Evolutionary conservation across 2,888 invertebrate species (phyloP).

Genomic region (Ophion costatus): DNA sequence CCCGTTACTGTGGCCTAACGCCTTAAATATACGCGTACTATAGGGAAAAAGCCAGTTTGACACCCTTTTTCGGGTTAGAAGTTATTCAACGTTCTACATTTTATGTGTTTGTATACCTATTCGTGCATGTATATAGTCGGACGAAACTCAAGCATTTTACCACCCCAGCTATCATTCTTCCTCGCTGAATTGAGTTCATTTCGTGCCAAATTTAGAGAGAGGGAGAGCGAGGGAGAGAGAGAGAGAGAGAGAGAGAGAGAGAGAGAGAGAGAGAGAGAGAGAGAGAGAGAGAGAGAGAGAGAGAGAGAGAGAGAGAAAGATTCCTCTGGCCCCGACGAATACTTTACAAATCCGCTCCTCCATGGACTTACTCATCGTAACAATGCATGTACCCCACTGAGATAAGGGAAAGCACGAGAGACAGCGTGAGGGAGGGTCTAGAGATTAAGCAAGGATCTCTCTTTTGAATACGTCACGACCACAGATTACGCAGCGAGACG

Average conservation of each 20-base stretch:
- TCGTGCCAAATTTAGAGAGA: conserved; percentile 43
- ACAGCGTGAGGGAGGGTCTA: conserved; percentile 23
- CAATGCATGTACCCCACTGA: conserved; percentile 10
- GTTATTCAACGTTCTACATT: conserved; percentile 15
- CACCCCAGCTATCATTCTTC: conserved; percentile 11
- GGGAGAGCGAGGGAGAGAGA: no score
- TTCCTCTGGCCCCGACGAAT: conserved; percentile 47
- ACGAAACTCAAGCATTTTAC: conserved; percentile 5
- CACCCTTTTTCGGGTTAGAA: conserved; percentile 53
- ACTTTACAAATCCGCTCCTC: conserved; percentile 52
- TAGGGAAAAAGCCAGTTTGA: conserved; percentile 44
- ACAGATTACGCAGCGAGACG: conserved; percentile 42
- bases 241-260: conserved; percentile 17
- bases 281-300: not conserved
- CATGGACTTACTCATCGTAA: conserved; percentile 34
- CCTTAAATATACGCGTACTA: conserved; percentile 23
- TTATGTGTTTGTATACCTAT: not conserved
- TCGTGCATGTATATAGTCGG: not conserved
- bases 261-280: not conserved
- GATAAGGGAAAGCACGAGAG: conserved; percentile 28
- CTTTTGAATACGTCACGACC: conserved; percentile 61
- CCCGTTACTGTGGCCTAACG: no score
- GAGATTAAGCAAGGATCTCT: conserved; percentile 57
- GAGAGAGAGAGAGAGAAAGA: conserved; percentile 23
- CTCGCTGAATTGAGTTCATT: conserved; percentile 61